Evolutionary conservation across 1,140 invertebrate genomes (phyloP).

Genomic region (Dreissena rostriformis): DNA sequence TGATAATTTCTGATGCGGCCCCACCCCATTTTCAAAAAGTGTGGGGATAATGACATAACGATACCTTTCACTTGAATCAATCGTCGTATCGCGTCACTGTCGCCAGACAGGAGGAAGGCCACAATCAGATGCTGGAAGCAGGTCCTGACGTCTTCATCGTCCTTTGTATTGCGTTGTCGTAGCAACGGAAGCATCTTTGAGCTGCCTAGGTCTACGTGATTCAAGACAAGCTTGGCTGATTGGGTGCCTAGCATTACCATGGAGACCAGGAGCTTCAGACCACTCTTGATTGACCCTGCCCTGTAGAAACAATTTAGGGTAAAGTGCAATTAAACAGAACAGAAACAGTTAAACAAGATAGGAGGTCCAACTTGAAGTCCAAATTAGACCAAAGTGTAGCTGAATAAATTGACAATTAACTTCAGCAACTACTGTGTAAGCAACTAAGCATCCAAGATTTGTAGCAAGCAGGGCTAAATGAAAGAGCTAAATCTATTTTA

Average conservation of each 20-base stretch:
- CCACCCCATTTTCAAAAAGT: too few species aligned
- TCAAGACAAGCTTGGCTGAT: slow-evolving; percentile 50
- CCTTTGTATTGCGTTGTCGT: slow-evolving; percentile 68
- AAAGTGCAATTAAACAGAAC: too few species aligned
- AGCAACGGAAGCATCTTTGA: slow-evolving; percentile 36
- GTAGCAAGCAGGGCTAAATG: too few species aligned
- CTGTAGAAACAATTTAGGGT: slow-evolving; percentile 2
- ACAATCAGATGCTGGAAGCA: slow-evolving; percentile 89
- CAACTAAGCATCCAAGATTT: too few species aligned
- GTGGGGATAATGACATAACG: too few species aligned
- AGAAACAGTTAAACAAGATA: too few species aligned
- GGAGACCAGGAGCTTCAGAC: slow-evolving; percentile 57
- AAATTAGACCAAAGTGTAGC: too few species aligned
- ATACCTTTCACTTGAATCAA: slow-evolving; percentile 86
- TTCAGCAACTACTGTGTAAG: too few species aligned
- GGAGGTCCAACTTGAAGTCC: too few species aligned
- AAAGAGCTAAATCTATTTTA: too few species aligned
- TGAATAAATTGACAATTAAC: too few species aligned
- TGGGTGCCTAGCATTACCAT: slow-evolving; percentile 57
- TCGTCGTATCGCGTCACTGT: slow-evolving; percentile 85
- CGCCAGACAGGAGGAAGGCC: slow-evolving; percentile 88
- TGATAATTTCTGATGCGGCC: too few species aligned
- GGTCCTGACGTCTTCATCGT: slow-evolving; percentile 86
- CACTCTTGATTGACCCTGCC: slow-evolving; percentile 55
- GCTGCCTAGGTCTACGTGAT: slow-evolving; percentile 57